A percentile compares a stretch with the other conserved stretches of the same genome.
phyloP scores from a whole-genome alignment of 1,140 invertebrate genomes.

The Brachionus angularis region DNA sequence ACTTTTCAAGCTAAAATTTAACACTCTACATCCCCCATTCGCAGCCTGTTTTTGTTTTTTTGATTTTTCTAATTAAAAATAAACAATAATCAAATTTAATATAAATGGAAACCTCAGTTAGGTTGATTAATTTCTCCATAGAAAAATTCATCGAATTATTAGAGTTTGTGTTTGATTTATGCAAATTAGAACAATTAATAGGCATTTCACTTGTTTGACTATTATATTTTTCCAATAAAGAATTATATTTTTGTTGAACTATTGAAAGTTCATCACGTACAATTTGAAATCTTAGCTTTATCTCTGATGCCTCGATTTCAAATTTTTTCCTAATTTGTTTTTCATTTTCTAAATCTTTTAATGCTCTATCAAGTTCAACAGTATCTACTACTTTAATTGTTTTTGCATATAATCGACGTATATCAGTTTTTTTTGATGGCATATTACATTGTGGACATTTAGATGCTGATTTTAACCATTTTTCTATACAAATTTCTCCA shows the following conservation, averaged over 20 bases:
- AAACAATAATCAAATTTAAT: neutral
- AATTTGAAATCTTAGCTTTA: constrained; percentile 53
- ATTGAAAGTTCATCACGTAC: constrained; percentile 50
- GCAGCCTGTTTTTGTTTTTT: constrained; percentile 45
- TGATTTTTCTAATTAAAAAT: neutral
- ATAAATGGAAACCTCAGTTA: constrained; percentile 52
- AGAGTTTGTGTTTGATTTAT: constrained; percentile 30
- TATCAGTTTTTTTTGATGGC: constrained; percentile 69
- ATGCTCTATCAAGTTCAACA: constrained; percentile 63
- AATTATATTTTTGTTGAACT: constrained; percentile 54
- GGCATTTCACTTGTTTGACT: neutral
- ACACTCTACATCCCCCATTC: constrained; percentile 70
- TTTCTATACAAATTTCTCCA: constrained; percentile 73
- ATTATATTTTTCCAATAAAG: constrained; percentile 47
- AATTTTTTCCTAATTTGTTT: constrained; percentile 54
- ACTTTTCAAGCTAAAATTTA: constrained; percentile 65
- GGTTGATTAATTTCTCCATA: constrained; percentile 65
- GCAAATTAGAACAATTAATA: neutral
- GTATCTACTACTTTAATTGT: constrained; percentile 65
- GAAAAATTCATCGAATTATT: constrained; percentile 57
- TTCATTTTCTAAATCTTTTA: constrained; percentile 61
- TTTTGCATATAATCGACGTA: constrained; percentile 69
- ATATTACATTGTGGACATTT: constrained; percentile 82
- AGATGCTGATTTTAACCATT: constrained; percentile 66
- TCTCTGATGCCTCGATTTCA: constrained; percentile 60